A percentile compares a stretch with the other conserved stretches of the same genome.
phyloP scores from a whole-genome alignment of 2,113 vertebrate species.

The Todiramphus chloris region DNA sequence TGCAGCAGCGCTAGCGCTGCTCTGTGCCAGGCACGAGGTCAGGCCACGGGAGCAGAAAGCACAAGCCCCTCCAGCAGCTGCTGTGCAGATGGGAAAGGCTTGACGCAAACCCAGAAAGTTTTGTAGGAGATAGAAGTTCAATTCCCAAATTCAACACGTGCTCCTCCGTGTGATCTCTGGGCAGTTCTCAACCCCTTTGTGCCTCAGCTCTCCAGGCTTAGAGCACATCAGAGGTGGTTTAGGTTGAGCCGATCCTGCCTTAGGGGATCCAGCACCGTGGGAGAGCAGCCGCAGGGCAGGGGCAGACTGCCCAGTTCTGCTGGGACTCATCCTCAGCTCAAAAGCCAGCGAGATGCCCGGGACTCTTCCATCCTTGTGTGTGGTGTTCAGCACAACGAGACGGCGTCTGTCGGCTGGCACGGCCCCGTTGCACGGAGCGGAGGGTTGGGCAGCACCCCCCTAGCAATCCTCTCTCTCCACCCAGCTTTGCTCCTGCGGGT shows the following conservation, averaged over 20 bases:
- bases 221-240: background rate
- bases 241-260: background rate
- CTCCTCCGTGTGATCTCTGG: background rate
- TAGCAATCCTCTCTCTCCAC: accelerated
- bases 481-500: background rate
- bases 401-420: accelerated
- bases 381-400: accelerated
- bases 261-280: accelerated
- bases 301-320: background rate
- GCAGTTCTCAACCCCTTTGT: background rate
- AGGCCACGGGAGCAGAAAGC: background rate
- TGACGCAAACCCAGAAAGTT: background rate
- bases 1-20: background rate
- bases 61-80: background rate
- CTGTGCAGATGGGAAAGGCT: background rate
- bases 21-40: background rate
- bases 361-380: background rate
- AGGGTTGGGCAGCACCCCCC: background rate
- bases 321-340: accelerated
- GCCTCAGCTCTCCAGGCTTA: background rate
- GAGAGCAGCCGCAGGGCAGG: accelerated
- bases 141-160: background rate
- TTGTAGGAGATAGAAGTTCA: background rate
- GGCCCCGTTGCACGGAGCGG: background rate
- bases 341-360: accelerated